A percentile compares a stretch with the other conserved stretches of the same genome.
phyloP scores from a whole-genome alignment of 2,797 vertebrate genomes.

The Pangasius mekongensis region DNA sequence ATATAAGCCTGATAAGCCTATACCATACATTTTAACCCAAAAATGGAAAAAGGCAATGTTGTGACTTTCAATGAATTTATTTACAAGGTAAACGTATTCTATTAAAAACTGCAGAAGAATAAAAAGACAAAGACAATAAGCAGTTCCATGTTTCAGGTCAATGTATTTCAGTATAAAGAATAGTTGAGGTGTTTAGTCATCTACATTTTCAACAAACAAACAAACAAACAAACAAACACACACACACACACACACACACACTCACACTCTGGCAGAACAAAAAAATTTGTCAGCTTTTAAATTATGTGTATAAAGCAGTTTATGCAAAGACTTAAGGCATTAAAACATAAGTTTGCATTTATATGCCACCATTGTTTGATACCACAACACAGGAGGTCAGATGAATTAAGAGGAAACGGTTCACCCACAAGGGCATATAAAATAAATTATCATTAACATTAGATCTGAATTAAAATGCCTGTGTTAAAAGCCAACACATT shows the following conservation, averaged over 20 bases:
- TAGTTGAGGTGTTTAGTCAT: conserved; percentile 56
- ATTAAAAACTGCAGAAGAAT: conserved; percentile 41
- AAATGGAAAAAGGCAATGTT: background rate
- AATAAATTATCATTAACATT: conserved; percentile 67
- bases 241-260: conserved; percentile 49
- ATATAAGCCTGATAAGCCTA: too few species aligned
- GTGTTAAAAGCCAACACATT: conserved; percentile 35
- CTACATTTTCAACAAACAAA: conserved; percentile 57
- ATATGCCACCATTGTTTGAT: conserved; percentile 71
- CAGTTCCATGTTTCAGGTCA: conserved; percentile 50
- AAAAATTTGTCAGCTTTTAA: conserved; percentile 71
- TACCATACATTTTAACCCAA: background rate
- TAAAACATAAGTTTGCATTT: conserved; percentile 74
- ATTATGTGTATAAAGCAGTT: conserved; percentile 77
- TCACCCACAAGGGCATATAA: conserved; percentile 59
- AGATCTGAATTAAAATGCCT: conserved; percentile 46
- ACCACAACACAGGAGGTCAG: conserved; percentile 63
- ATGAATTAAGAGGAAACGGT: conserved; percentile 58
- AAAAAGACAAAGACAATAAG: conserved; percentile 55
- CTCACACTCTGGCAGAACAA: conserved; percentile 58
- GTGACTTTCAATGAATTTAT: conserved; percentile 44
- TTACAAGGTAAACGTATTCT: conserved; percentile 51
- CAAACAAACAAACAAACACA: conserved; percentile 48
- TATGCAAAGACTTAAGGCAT: conserved; percentile 67
- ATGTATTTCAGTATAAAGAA: conserved; percentile 64